These are phyloP conservation scores for Shinisaurus crocodilurus DNA, from an alignment of 2,113 vertebrate species.

Conservation along the genomic window DNA sequence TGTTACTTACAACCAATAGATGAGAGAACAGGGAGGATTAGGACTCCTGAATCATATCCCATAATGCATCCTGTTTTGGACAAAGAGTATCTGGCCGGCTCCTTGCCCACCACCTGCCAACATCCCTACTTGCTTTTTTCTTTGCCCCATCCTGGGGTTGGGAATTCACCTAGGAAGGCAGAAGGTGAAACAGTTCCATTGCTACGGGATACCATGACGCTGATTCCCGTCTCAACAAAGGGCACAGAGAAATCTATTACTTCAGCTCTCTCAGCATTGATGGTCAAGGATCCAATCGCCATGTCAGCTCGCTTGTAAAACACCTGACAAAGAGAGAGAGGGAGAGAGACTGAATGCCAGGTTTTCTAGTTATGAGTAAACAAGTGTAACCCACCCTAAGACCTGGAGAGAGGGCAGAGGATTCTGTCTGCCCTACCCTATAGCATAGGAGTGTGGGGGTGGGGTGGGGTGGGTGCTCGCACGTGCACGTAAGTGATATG, in stretches of 20 bases:
- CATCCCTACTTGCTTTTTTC: neutral
- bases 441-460: too few species aligned
- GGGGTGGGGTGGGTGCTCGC: too few species aligned
- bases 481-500: neutral
- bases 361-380: neutral
- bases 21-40: neutral
- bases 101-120: neutral
- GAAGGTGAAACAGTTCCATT: slow-evolving; percentile 93
- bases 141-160: neutral
- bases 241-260: slow-evolving; percentile 93
- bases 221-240: slow-evolving; percentile 93
- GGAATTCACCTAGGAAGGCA: slow-evolving; percentile 87
- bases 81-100: neutral
- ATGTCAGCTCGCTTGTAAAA: slow-evolving; percentile 91
- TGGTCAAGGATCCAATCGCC: slow-evolving; percentile 93
- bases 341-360: neutral
- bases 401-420: neutral
- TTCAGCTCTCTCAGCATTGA: slow-evolving; percentile 92
- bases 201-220: slow-evolving; percentile 93
- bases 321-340: slow-evolving; percentile 73
- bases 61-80: neutral
- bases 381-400: neutral
- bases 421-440: neutral
- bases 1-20: too few species aligned
- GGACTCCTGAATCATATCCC: neutral